phyloP scores from a whole-genome alignment of 2,888 invertebrate species.

The Agonopterix heracliana region DNA sequence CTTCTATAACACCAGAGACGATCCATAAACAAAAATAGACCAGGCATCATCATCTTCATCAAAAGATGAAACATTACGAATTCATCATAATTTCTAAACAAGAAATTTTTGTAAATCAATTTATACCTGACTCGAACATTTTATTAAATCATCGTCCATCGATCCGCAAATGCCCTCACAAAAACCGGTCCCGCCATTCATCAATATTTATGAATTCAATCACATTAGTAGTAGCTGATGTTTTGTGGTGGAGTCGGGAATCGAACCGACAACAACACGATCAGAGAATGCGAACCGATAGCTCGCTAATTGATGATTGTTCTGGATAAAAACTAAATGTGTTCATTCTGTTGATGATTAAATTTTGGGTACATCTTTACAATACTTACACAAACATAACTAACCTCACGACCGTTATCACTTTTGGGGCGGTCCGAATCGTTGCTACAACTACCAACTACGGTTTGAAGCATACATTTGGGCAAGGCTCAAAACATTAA shows the following conservation, averaged over 20 bases:
- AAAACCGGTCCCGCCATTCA: slow-evolving; percentile 18
- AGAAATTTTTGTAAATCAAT: neutral
- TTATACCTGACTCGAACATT: neutral
- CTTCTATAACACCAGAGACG: no score
- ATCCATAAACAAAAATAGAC: no score
- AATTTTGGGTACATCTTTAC: neutral
- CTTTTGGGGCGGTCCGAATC: no score
- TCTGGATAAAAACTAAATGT: slow-evolving; percentile 23
- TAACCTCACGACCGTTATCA: no score
- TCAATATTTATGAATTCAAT: slow-evolving; percentile 56
- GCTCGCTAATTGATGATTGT: slow-evolving; percentile 39
- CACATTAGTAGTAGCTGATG: slow-evolving; percentile 38
- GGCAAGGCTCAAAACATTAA: no score
- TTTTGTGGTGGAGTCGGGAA: slow-evolving; percentile 31
- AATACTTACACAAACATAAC: neutral
- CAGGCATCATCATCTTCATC: no score
- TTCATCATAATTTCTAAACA: no score
- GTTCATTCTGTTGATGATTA: slow-evolving; percentile 19
- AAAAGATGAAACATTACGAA: no score
- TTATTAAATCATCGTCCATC: neutral
- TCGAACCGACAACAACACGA: slow-evolving; percentile 32
- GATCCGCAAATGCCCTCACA: slow-evolving; percentile 7
- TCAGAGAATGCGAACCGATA: slow-evolving; percentile 38
- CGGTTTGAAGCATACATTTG: no score
- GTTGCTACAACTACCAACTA: no score